phyloP scores from a whole-genome alignment of 2,888 invertebrate genomes.

The Netelia melanura region DNA sequence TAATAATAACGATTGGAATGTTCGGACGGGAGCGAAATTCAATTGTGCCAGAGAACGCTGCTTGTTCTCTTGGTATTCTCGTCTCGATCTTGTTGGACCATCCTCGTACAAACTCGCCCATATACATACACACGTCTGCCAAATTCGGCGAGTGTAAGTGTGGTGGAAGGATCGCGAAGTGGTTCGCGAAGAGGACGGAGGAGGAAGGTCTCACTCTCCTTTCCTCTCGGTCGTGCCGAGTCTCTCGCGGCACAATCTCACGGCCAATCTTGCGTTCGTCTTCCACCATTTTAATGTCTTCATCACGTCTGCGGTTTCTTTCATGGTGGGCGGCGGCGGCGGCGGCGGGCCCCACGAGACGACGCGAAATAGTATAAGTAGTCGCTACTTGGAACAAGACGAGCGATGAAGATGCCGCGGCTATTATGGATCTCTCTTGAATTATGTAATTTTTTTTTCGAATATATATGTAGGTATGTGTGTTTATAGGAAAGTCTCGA shows the following conservation, averaged over 20 bases:
- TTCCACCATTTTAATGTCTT: constrained; percentile 80
- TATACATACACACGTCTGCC: constrained; percentile 41
- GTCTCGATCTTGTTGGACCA: constrained; percentile 42
- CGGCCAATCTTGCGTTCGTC: constrained; percentile 76
- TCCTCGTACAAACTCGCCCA: constrained; percentile 25
- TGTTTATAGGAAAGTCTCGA: not conserved
- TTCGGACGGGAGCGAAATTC: constrained; percentile 20
- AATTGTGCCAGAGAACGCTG: constrained; percentile 1
- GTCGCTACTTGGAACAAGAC: constrained; percentile 54
- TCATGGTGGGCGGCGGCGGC: constrained; percentile 72
- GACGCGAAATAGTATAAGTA: constrained; percentile 54
- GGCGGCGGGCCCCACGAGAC: constrained; percentile 49
- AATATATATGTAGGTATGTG: constrained; percentile 43
- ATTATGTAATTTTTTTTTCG: constrained; percentile 22
- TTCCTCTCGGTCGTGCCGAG: constrained; percentile 34
- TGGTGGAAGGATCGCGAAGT: constrained; percentile 26
- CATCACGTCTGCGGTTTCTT: constrained; percentile 77
- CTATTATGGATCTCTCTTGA: not conserved
- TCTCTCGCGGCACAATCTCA: constrained; percentile 70
- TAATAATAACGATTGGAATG: not conserved
- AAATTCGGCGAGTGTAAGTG: constrained; percentile 53
- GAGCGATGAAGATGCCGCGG: constrained; percentile 28
- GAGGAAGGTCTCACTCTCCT: constrained; percentile 41
- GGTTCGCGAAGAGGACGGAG: constrained; percentile 34
- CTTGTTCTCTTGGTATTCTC: constrained; percentile 28